phyloP scores from a whole-genome alignment of 92 coral and sea anemone genomes.

The Pocillopora grandis region DNA sequence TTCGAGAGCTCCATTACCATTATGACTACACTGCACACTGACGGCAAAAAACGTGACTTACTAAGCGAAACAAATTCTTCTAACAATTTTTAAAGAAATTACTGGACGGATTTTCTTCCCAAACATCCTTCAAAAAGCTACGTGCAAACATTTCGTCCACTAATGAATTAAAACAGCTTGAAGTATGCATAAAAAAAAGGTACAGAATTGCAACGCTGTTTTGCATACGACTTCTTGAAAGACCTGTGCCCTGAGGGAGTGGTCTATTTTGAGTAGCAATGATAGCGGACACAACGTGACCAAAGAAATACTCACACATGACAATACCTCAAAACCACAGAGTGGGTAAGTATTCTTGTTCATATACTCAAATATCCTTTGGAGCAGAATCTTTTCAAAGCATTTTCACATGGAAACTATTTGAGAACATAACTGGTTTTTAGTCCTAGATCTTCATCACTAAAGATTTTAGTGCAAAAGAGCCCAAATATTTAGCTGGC shows the following conservation, averaged over 20 bases:
- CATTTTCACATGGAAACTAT: not conserved
- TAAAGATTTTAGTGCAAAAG: not conserved
- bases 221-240: constrained; percentile 19
- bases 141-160: constrained; percentile 5
- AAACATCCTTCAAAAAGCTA: not conserved
- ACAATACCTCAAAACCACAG: not conserved
- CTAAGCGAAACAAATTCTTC: not conserved
- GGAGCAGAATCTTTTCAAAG: not conserved
- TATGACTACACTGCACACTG: not conserved
- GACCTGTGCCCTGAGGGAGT: not conserved
- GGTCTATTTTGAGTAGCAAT: not conserved
- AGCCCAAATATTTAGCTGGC: not conserved
- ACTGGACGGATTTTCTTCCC: not conserved
- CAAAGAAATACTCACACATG: not conserved
- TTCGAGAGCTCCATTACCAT: not conserved
- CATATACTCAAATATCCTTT: too few species aligned
- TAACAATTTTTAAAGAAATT: not conserved
- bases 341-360: too few species aligned
- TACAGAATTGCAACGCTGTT: not conserved
- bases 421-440: not conserved
- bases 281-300: not conserved
- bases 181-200: not conserved
- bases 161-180: not conserved
- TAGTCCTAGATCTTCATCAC: not conserved
- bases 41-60: not conserved